Evolutionary conservation across 2,888 invertebrate genomes (phyloP).

Genomic region (Teinopalpus imperialis): DNA sequence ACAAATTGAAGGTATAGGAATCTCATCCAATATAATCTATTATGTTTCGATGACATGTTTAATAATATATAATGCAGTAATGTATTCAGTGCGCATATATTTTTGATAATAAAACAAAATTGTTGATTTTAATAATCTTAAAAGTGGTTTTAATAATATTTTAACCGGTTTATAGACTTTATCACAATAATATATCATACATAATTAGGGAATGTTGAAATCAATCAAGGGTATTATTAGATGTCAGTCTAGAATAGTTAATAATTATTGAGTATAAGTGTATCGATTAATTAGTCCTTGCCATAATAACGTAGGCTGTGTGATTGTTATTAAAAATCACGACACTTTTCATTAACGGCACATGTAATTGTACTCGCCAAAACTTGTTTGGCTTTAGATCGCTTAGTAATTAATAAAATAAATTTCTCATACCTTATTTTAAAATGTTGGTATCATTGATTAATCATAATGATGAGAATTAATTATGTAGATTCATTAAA

Average conservation of each 20-base stretch:
- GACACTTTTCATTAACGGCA: conserved; percentile 18
- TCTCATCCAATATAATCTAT: too few species aligned
- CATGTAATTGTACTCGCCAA: conserved; percentile 16
- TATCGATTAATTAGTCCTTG: conserved; percentile 15
- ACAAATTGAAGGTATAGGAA: conserved; percentile 17
- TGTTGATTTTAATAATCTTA: conserved; percentile 4
- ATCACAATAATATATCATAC: background rate
- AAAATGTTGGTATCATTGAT: too few species aligned
- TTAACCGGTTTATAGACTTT: background rate
- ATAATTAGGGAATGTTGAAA: conserved; percentile 11
- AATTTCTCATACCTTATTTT: background rate
- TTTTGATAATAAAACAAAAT: conserved; percentile 19
- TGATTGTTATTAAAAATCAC: conserved; percentile 10
- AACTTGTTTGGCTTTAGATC: conserved; percentile 11
- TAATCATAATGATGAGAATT: too few species aligned
- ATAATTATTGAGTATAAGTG: background rate
- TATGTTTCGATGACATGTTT: too few species aligned
- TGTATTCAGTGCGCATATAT: conserved; percentile 7
- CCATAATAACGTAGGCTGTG: conserved; percentile 21
- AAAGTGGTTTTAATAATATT: background rate
- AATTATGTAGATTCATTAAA: too few species aligned
- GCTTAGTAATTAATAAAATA: background rate
- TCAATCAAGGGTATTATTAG: conserved; percentile 14
- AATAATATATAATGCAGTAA: background rate
- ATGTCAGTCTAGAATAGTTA: conserved; percentile 14